A percentile compares a stretch with the other conserved stretches of the same genome.
Evolutionary conservation across 30 jellyfish, hydroid and myxozoan genomes (phyloP).

Genomic region (Aurelia aurita complex sp. Pacific): DNA sequence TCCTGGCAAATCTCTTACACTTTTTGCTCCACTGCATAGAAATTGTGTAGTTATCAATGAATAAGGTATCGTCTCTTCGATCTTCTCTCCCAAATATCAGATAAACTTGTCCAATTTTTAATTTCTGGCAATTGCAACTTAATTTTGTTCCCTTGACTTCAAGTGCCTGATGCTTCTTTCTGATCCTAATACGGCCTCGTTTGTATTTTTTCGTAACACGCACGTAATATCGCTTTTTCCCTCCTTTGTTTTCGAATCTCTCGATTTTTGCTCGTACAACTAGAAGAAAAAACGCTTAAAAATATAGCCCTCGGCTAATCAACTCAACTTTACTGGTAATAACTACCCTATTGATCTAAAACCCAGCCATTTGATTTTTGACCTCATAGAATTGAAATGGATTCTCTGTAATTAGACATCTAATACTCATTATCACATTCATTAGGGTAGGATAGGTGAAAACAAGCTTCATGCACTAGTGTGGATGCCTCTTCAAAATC

Average conservation of each 20-base stretch:
- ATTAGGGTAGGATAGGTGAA: no score
- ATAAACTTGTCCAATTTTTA: constrained; percentile 64
- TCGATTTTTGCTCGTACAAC: constrained; percentile 82
- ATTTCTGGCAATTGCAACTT: constrained; percentile 69
- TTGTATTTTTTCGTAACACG: constrained; percentile 79
- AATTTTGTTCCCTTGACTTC: constrained; percentile 76
- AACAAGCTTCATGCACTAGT: no score
- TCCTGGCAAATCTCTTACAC: constrained; percentile 67
- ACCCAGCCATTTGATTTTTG: no score
- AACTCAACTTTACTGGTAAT: no score
- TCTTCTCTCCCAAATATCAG: constrained; percentile 84
- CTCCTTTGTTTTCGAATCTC: constrained; percentile 59
- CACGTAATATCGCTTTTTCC: constrained; percentile 49
- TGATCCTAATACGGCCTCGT: constrained; percentile 70
- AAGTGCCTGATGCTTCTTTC: constrained; percentile 68
- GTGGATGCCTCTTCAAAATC: no score
- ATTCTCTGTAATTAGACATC: no score
- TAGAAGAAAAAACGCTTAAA: background rate
- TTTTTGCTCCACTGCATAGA: constrained; percentile 84
- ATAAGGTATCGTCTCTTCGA: constrained; percentile 70
- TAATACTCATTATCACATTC: no score
- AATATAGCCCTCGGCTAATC: no score
- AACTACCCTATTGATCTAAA: no score
- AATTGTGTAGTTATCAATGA: constrained; percentile 72
- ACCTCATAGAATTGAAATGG: no score